Conservation (phyloP, 2,888 invertebrate genomes). For the Drosophila fungiperda region DNA sequence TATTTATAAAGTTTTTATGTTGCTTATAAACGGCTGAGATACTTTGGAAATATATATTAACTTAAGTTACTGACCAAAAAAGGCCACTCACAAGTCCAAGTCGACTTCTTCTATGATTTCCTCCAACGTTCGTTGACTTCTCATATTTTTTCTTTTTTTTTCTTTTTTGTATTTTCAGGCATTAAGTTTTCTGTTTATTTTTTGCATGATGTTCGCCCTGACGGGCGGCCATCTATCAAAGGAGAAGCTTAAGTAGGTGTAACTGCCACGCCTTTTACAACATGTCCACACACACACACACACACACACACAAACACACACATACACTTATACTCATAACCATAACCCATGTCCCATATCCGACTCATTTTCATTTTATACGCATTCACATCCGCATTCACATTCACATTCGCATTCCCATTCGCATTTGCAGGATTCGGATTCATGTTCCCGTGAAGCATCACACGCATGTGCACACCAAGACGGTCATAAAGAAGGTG, state of each 20-base stretch:
- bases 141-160: background rate
- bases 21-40: background rate
- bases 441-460: conserved; percentile 85
- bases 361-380: conserved; percentile 20
- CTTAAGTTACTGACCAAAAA: background rate
- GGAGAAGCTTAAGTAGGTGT: conserved; percentile 83
- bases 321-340: background rate
- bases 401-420: conserved; percentile 17
- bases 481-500: conserved; percentile 85
- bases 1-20: background rate
- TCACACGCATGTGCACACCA: conserved; percentile 85
- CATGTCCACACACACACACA: conserved; percentile 14
- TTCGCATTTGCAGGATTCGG: conserved; percentile 76
- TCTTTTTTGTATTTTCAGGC: conserved; percentile 55
- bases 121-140: conserved; percentile 9
- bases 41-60: background rate
- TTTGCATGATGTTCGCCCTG: conserved; percentile 77
- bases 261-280: conserved; percentile 56
- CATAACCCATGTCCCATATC: background rate
- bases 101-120: conserved; percentile 3
- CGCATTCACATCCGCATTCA: conserved; percentile 8
- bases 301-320: background rate
- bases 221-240: conserved; percentile 81
- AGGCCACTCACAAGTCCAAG: background rate
- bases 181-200: conserved; percentile 76